A percentile compares a stretch with the other conserved stretches of the same genome.
These are phyloP conservation scores for Enteromius thamalakanensis DNA, from an alignment of 2,797 vertebrate species.

Conservation along the genomic window DNA sequence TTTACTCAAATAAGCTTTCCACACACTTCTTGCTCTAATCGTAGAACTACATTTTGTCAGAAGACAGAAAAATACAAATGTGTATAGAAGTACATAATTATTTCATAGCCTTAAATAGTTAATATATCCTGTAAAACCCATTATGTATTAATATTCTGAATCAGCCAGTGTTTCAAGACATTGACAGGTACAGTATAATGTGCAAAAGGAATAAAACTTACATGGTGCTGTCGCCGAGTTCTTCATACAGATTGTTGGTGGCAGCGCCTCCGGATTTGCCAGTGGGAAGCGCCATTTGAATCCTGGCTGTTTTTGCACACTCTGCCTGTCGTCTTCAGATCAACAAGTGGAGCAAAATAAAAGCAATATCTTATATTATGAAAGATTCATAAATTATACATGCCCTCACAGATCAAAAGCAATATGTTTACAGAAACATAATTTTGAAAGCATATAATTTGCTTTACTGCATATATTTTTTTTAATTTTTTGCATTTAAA, in stretches of 20 bases:
- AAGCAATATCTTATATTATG: constrained; percentile 26
- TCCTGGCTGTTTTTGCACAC: constrained; percentile 94
- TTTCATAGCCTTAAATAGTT: neutral
- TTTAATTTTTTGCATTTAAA: constrained; percentile 40
- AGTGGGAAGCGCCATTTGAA: constrained; percentile 92
- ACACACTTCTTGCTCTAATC: constrained; percentile 46
- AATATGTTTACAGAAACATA: constrained; percentile 20
- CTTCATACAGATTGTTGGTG: constrained; percentile 93
- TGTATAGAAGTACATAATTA: neutral
- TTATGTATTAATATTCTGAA: neutral
- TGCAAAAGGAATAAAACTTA: constrained; percentile 76
- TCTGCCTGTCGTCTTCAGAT: constrained; percentile 89
- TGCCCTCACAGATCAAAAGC: constrained; percentile 33
- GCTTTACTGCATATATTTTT: neutral
- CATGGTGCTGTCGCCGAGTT: constrained; percentile 94
- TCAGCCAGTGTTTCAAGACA: neutral
- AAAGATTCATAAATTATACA: constrained; percentile 42
- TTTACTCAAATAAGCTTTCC: constrained; percentile 64
- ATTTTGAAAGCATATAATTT: constrained; percentile 35
- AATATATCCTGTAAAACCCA: neutral
- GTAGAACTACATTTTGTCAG: neutral
- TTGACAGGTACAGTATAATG: neutral
- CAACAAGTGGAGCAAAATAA: constrained; percentile 48
- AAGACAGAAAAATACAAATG: neutral
- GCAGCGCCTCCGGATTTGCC: constrained; percentile 84